Conservation (phyloP, 2,113 vertebrate genomes). For the Cnemophilus loriae region DNA sequence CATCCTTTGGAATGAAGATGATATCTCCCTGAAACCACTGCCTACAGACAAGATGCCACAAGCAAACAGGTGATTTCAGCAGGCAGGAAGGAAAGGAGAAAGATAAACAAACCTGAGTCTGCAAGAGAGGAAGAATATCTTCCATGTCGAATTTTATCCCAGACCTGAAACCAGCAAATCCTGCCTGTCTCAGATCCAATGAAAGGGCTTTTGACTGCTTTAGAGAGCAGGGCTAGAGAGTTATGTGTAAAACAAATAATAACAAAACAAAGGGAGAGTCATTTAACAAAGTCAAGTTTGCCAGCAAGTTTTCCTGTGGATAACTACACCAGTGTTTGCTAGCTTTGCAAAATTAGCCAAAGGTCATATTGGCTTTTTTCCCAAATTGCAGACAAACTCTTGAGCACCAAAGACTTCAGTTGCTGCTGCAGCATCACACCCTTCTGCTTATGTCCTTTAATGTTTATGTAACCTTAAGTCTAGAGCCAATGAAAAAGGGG, state of each 20-base stretch:
- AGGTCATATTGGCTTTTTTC: neutral
- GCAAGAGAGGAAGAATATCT: neutral
- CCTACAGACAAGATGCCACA: neutral
- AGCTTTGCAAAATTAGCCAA: neutral
- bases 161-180: neutral
- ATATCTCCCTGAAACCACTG: neutral
- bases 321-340: neutral
- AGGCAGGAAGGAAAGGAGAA: neutral
- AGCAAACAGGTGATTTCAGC: neutral
- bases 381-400: neutral
- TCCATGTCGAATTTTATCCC: neutral
- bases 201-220: neutral
- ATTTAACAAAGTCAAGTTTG: neutral
- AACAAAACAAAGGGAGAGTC: neutral
- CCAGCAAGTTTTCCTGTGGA: neutral
- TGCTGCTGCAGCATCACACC: neutral
- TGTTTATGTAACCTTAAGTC: neutral
- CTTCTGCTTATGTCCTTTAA: neutral
- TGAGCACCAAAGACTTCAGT: neutral
- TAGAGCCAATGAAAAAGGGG: neutral
- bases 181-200: neutral
- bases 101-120: neutral
- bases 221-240: neutral
- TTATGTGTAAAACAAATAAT: neutral
- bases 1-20: neutral